Evolutionary conservation across 2,113 vertebrate genomes (phyloP).

Genomic region (Nothobranchius kuhntae): DNA sequence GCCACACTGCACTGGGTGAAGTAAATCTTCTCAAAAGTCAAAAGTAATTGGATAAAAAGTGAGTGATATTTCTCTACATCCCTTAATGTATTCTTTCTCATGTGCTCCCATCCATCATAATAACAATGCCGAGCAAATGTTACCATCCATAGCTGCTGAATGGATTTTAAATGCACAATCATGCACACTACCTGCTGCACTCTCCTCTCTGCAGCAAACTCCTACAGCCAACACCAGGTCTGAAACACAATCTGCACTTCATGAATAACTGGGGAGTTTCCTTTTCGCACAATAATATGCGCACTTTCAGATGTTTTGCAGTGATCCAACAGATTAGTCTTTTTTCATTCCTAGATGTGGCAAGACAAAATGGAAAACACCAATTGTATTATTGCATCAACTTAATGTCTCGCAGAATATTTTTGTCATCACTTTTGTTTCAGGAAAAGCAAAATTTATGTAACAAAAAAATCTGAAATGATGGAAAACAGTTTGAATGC

Average conservation of each 20-base stretch:
- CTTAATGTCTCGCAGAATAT: too few species aligned
- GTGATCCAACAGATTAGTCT: neutral
- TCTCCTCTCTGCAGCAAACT: neutral
- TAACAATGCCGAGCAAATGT: slow-evolving; percentile 23
- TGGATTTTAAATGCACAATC: slow-evolving; percentile 25
- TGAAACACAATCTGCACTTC: slow-evolving; percentile 1
- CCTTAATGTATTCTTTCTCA: slow-evolving; percentile 33
- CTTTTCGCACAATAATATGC: neutral
- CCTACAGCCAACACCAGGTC: neutral
- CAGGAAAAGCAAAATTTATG: neutral
- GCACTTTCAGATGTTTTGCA: neutral
- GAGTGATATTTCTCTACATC: slow-evolving; percentile 15
- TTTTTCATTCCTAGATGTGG: neutral
- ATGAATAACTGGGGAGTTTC: neutral
- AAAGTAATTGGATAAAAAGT: slow-evolving; percentile 38
- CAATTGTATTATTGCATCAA: too few species aligned
- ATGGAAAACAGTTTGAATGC: too few species aligned
- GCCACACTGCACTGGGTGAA: slow-evolving; percentile 4
- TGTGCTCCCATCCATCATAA: slow-evolving; percentile 28
- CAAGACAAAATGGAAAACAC: neutral
- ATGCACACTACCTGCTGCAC: slow-evolving; percentile 11
- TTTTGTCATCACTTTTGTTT: too few species aligned
- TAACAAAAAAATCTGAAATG: neutral
- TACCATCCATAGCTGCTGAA: neutral
- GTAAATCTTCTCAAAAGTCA: slow-evolving; percentile 17